Conservation (phyloP, 2,888 invertebrate genomes). For the Eilema griseolum region DNA sequence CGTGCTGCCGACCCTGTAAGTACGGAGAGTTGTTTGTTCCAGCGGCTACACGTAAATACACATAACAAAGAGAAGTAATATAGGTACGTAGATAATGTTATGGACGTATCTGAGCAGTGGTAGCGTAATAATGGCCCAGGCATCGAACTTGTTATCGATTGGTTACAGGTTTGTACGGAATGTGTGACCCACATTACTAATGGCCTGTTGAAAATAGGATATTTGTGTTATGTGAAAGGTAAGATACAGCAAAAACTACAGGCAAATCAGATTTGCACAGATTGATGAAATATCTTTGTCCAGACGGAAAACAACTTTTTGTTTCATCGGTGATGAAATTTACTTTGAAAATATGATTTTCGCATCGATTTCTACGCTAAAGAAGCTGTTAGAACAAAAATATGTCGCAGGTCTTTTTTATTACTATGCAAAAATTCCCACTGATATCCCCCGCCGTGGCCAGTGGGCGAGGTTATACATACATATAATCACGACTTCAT, state of each 20-base stretch:
- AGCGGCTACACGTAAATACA: neutral
- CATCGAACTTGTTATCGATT: slow-evolving; percentile 1
- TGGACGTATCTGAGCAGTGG: neutral
- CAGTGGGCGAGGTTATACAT: no score
- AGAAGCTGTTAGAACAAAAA: no score
- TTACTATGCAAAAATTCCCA: no score
- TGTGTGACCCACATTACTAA: slow-evolving; percentile 3
- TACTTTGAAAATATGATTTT: neutral
- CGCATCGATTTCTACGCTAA: no score
- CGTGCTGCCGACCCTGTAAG: no score
- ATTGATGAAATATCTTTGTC: neutral
- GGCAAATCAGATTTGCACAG: neutral
- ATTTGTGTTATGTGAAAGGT: neutral
- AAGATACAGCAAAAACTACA: neutral
- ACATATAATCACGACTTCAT: no score
- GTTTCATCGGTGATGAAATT: no score
- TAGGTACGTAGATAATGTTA: neutral
- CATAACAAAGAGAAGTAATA: neutral
- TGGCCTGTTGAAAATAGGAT: slow-evolving; percentile 19
- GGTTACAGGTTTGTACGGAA: neutral
- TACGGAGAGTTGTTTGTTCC: no score
- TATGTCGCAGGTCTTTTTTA: no score
- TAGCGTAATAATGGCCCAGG: neutral
- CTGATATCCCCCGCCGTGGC: no score
- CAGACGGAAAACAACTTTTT: neutral